These are phyloP conservation scores for Telenomus remus DNA, from an alignment of 1,140 invertebrate species.

Conservation along the genomic window DNA sequence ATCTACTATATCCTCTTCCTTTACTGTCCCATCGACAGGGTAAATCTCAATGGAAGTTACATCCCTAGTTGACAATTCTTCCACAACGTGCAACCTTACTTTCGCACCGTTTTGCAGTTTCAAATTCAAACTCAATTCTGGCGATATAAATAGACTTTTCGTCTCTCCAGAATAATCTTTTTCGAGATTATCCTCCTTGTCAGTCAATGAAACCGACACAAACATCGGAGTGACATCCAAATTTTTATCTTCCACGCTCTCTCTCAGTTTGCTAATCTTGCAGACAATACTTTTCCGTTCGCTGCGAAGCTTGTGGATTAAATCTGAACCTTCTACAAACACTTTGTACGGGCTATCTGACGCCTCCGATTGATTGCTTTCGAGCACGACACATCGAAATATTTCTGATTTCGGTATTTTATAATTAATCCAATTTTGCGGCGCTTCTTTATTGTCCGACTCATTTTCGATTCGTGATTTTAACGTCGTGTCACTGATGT, in stretches of 20 bases:
- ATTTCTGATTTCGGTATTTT: neutral
- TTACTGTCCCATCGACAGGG: slow-evolving; percentile 70
- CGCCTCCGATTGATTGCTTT: neutral
- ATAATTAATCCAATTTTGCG: neutral
- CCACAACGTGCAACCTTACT: slow-evolving; percentile 62
- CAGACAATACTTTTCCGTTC: slow-evolving; percentile 27
- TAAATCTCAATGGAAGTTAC: slow-evolving; percentile 75
- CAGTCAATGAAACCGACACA: neutral
- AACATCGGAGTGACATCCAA: slow-evolving; percentile 7
- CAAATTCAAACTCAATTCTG: slow-evolving; percentile 62
- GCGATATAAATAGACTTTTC: slow-evolving; percentile 55
- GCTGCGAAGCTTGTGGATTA: neutral
- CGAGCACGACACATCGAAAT: neutral
- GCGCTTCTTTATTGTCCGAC: neutral
- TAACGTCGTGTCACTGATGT: slow-evolving; percentile 54
- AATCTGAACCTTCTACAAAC: slow-evolving; percentile 19
- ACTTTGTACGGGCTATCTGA: slow-evolving; percentile 13
- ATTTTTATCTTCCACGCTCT: slow-evolving; percentile 11
- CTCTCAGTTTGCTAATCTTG: slow-evolving; percentile 52
- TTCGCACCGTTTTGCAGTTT: slow-evolving; percentile 68
- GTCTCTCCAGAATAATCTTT: slow-evolving; percentile 4
- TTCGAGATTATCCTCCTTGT: slow-evolving; percentile 31
- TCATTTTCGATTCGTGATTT: slow-evolving; percentile 1
- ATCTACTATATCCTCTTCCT: slow-evolving; percentile 77
- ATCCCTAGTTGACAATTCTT: slow-evolving; percentile 18